Percentiles rank a stretch among this genome's conserved stretches.
phyloP scores from a whole-genome alignment of 2,797 vertebrate species.

The Coreius guichenoti region DNA sequence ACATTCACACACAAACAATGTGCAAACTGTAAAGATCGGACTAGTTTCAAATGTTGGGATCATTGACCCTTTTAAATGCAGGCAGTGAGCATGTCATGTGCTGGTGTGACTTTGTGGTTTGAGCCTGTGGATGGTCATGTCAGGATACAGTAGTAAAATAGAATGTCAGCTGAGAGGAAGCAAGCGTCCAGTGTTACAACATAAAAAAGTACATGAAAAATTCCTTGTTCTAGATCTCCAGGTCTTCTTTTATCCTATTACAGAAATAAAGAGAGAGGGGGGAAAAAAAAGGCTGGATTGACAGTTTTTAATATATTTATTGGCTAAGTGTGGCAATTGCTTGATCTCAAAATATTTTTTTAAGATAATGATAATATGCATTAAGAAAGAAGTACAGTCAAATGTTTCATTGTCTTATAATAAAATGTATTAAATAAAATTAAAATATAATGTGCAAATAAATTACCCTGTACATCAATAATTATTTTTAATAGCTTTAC shows the following conservation, averaged over 20 bases:
- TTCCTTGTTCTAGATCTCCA: background rate
- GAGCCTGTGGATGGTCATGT: background rate
- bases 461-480: background rate
- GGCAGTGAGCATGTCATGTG: background rate
- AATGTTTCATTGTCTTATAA: background rate
- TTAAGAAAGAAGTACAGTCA: background rate
- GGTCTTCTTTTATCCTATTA: background rate
- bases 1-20: background rate
- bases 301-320: background rate
- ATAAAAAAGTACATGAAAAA: background rate
- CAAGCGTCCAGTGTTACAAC: background rate
- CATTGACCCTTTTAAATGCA: background rate
- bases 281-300: background rate
- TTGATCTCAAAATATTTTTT: too few species aligned
- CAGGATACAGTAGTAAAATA: background rate
- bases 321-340: background rate
- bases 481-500: background rate
- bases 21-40: background rate
- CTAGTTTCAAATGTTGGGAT: background rate
- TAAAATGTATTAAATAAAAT: background rate
- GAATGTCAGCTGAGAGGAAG: slow-evolving; percentile 8
- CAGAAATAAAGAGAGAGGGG: background rate
- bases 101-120: slow-evolving; percentile 8
- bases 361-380: background rate
- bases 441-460: background rate